Percentiles rank a stretch among this genome's conserved stretches.
Evolutionary conservation across 1,140 invertebrate genomes (phyloP).

Genomic region (Papilio glaucus): DNA sequence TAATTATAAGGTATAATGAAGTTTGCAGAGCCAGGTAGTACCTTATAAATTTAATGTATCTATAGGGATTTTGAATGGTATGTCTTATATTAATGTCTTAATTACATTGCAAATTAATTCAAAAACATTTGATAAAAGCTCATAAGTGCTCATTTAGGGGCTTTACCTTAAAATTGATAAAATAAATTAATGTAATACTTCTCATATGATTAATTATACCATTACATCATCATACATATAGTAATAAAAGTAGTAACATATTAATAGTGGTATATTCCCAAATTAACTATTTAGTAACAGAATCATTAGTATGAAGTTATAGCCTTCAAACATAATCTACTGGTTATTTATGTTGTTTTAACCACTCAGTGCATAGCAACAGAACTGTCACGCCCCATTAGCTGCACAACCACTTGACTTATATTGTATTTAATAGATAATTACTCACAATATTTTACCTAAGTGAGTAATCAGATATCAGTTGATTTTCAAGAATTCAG

Average conservation of each 20-base stretch:
- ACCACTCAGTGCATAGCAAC: slow-evolving; percentile 40
- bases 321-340: slow-evolving; percentile 14
- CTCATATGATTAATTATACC: not conserved
- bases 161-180: too few species aligned
- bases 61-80: too few species aligned
- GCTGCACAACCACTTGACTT: slow-evolving; percentile 23
- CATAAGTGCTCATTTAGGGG: too few species aligned
- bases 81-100: too few species aligned
- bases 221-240: not conserved
- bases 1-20: too few species aligned
- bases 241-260: not conserved
- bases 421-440: slow-evolving; percentile 28
- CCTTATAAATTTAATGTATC: too few species aligned
- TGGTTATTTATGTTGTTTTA: slow-evolving; percentile 5
- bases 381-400: slow-evolving; percentile 44
- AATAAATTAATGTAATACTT: too few species aligned
- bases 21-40: too few species aligned
- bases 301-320: not conserved
- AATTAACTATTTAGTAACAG: not conserved
- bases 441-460: slow-evolving; percentile 12
- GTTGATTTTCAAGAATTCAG: too few species aligned
- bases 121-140: too few species aligned
- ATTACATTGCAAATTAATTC: too few species aligned
- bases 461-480: not conserved
- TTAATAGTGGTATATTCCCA: too few species aligned